Evolutionary conservation across 2,888 invertebrate genomes (phyloP).

Genomic region (Watsonalla cultraria): DNA sequence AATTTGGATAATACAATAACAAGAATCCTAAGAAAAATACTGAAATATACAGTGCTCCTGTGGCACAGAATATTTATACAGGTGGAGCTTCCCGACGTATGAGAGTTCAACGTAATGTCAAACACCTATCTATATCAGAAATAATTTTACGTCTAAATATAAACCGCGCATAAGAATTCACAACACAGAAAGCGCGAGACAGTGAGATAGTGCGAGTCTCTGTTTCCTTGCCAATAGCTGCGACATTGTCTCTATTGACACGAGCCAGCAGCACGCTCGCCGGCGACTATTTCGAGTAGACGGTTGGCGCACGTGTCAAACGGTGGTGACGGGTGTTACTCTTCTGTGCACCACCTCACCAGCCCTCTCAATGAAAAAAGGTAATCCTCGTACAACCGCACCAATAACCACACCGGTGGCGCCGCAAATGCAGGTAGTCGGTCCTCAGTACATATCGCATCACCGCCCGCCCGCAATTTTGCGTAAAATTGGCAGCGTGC

Average conservation of each 20-base stretch:
- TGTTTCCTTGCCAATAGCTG: slow-evolving; percentile 75
- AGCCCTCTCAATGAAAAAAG: slow-evolving; percentile 46
- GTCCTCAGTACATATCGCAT: slow-evolving; percentile 71
- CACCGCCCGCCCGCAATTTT: slow-evolving; percentile 79
- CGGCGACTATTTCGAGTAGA: slow-evolving; percentile 62
- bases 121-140: slow-evolving; percentile 78
- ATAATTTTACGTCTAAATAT: slow-evolving; percentile 76
- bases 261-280: slow-evolving; percentile 57
- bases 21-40: slow-evolving; percentile 9
- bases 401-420: slow-evolving; percentile 27
- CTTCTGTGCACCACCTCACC: slow-evolving; percentile 25
- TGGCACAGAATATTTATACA: slow-evolving; percentile 61
- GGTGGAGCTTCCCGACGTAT: slow-evolving; percentile 75
- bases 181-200: slow-evolving; percentile 76
- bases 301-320: slow-evolving; percentile 46
- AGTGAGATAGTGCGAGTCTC: slow-evolving; percentile 76
- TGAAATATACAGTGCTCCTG: slow-evolving; percentile 21
- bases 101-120: slow-evolving; percentile 79
- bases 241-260: slow-evolving; percentile 76
- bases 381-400: slow-evolving; percentile 34
- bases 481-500: slow-evolving; percentile 77
- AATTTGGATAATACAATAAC: no score
- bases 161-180: slow-evolving; percentile 77
- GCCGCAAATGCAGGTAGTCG: slow-evolving; percentile 55
- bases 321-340: slow-evolving; percentile 21